phyloP scores from a whole-genome alignment of 2,888 invertebrate species.

The Lasioglossum pauxillum region DNA sequence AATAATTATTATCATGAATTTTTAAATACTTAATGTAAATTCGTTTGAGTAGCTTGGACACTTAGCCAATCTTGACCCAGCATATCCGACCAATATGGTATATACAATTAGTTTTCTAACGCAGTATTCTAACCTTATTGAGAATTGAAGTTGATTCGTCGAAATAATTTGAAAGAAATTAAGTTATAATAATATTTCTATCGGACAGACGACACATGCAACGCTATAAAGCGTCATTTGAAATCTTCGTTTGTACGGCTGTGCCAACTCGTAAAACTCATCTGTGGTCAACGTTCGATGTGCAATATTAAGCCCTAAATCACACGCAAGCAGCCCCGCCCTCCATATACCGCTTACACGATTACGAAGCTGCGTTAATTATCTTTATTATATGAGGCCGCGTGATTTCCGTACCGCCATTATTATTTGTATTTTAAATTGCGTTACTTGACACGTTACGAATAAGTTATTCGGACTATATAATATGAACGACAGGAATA shows the following conservation, averaged over 20 bases:
- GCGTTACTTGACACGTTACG: neutral
- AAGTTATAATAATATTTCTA: neutral
- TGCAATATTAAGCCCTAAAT: slow-evolving; percentile 57
- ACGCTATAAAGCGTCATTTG: slow-evolving; percentile 25
- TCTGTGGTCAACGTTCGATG: slow-evolving; percentile 59
- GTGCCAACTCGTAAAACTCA: slow-evolving; percentile 59
- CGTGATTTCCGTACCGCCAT: neutral
- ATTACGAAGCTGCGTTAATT: slow-evolving; percentile 32
- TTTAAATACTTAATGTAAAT: neutral
- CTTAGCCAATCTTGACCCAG: neutral
- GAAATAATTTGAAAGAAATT: neutral
- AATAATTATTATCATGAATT: no score
- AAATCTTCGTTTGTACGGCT: slow-evolving; percentile 40
- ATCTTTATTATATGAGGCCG: slow-evolving; percentile 25
- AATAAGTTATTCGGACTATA: neutral
- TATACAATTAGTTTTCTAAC: neutral
- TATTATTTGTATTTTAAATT: slow-evolving; percentile 20
- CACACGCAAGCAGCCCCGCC: slow-evolving; percentile 41
- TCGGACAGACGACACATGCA: neutral
- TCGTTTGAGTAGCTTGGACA: neutral
- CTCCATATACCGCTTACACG: slow-evolving; percentile 21
- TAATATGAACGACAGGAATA: neutral
- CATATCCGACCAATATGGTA: neutral
- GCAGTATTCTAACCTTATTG: no score
- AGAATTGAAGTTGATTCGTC: neutral